A percentile compares a stretch with the other conserved stretches of the same genome.
Conservation (phyloP, 1,140 invertebrate genomes). For the Plectus sambesii region DNA sequence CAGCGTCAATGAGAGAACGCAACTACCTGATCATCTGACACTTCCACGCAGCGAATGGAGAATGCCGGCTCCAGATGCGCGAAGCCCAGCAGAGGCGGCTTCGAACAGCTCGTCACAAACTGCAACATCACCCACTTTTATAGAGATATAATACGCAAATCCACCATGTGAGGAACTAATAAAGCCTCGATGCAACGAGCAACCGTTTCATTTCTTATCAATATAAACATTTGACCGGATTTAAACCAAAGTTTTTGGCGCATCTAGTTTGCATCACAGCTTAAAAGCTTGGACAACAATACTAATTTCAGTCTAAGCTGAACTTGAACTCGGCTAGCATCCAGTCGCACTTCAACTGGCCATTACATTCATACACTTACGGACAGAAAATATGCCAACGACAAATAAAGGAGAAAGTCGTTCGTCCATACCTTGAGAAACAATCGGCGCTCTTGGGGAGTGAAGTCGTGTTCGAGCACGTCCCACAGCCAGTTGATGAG, state of each 20-base stretch:
- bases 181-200: neutral
- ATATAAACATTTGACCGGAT: no score
- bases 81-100: constrained; percentile 91
- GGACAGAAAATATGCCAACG: neutral
- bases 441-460: constrained; percentile 71
- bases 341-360: no score
- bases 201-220: neutral
- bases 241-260: no score
- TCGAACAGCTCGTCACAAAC: constrained; percentile 98
- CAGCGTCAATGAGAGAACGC: constrained; percentile 10
- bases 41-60: constrained; percentile 96
- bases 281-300: no score
- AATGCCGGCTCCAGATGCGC: constrained; percentile 93
- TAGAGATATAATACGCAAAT: no score
- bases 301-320: no score
- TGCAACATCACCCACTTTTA: constrained; percentile 49
- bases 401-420: neutral
- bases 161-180: constrained; percentile 3
- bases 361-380: no score
- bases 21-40: constrained; percentile 76
- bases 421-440: constrained; percentile 65
- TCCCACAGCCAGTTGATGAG: constrained; percentile 98
- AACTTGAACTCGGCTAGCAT: no score
- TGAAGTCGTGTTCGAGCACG: constrained; percentile 88
- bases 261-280: no score